Percentiles rank a stretch among this genome's conserved stretches.
Evolutionary conservation across 2,113 vertebrate species (phyloP).

Genomic region (Centrocercus urophasianus): DNA sequence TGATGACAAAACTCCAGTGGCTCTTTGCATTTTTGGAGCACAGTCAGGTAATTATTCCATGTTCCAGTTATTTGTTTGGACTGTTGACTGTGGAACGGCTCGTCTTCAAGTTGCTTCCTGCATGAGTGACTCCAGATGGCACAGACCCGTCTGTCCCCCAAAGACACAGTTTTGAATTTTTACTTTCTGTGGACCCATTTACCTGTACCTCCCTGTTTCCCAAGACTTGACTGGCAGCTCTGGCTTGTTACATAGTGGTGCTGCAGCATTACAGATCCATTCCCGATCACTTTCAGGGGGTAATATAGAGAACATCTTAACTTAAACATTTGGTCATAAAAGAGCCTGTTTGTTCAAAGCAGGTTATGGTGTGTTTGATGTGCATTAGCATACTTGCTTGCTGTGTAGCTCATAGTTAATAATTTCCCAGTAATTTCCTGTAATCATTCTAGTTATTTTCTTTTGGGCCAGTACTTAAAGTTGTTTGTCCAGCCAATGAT

Average conservation of each 20-base stretch:
- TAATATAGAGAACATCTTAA: neutral
- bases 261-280: neutral
- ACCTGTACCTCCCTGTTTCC: neutral
- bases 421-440: neutral
- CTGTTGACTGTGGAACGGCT: constrained; percentile 59
- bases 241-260: neutral
- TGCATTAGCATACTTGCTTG: neutral
- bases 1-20: constrained; percentile 86
- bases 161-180: neutral
- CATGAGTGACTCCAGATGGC: neutral
- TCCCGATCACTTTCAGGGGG: no score
- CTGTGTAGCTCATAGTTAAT: neutral
- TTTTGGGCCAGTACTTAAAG: neutral
- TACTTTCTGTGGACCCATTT: neutral
- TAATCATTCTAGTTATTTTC: neutral
- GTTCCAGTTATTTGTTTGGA: constrained; percentile 67
- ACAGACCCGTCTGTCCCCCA: neutral
- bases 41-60: constrained; percentile 82
- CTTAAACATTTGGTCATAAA: neutral
- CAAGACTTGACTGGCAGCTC: neutral
- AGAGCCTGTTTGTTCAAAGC: neutral
- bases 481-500: neutral
- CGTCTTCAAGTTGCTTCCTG: constrained; percentile 68
- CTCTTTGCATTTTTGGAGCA: constrained; percentile 87
- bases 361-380: neutral